Percentiles rank a stretch among this genome's conserved stretches.
Conservation (phyloP, 2,113 vertebrate species). For the Mesembrinibis cayennensis region DNA sequence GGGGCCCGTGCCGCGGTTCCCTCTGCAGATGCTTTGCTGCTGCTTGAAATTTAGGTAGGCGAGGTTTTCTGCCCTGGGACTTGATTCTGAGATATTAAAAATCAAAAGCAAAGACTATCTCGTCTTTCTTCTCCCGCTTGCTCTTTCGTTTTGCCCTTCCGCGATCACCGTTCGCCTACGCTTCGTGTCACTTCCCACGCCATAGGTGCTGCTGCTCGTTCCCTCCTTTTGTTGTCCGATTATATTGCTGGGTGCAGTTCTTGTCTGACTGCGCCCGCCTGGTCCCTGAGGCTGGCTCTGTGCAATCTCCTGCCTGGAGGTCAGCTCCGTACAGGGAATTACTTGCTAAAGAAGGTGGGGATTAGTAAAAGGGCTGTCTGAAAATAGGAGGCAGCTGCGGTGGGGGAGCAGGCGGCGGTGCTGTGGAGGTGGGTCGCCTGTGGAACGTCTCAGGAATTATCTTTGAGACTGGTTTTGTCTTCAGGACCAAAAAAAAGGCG, state of each 20-base stretch:
- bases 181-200: rapidly evolving
- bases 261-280: too few relatives aligned
- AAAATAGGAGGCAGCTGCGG: neutral
- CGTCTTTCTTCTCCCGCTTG: neutral
- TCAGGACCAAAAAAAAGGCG: neutral
- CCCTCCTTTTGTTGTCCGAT: rapidly evolving
- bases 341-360: neutral
- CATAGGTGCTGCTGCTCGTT: rapidly evolving
- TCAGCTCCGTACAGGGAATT: neutral
- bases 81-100: too few relatives aligned
- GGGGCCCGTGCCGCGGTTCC: rapidly evolving
- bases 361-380: neutral
- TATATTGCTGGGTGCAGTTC: neutral
- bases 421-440: rapidly evolving
- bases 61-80: neutral
- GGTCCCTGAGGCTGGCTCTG: neutral
- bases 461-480: neutral
- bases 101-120: neutral
- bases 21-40: neutral
- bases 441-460: neutral
- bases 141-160: neutral
- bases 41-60: neutral
- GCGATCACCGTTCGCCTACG: rapidly evolving
- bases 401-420: rapidly evolving
- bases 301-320: rapidly evolving